Evolutionary conservation across 2,797 vertebrate genomes (phyloP).

Genomic region (Myotis pilosus): DNA sequence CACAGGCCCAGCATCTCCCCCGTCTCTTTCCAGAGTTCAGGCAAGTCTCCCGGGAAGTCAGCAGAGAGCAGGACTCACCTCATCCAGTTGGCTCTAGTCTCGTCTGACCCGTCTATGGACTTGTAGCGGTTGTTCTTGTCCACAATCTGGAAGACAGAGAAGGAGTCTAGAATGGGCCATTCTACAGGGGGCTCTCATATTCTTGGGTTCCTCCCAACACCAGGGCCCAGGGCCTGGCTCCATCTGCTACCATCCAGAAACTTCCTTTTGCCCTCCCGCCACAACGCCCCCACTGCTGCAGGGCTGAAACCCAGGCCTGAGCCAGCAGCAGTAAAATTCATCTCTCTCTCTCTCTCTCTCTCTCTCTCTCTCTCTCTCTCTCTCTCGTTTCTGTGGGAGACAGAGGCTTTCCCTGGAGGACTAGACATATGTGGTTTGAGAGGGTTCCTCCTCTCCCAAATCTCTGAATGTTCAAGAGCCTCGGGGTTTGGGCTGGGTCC

Average conservation of each 20-base stretch:
- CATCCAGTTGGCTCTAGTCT: constrained; percentile 98
- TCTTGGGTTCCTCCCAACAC: neutral
- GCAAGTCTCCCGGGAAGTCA: constrained; percentile 23
- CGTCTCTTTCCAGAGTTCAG: neutral
- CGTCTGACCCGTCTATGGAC: constrained; percentile 94
- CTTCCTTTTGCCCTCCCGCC: neutral
- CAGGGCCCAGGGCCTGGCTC: neutral
- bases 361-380: no score
- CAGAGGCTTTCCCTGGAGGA: neutral
- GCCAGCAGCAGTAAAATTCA: neutral
- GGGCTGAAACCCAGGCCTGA: neutral
- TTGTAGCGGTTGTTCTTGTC: constrained; percentile 91
- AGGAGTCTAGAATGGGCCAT: neutral
- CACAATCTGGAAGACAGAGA: constrained; percentile 87
- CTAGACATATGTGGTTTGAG: rapidly evolving
- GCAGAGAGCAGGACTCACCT: constrained; percentile 87
- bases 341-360: neutral
- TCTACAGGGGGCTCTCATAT: neutral
- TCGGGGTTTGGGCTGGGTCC: neutral
- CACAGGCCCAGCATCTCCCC: neutral
- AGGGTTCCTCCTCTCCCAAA: neutral
- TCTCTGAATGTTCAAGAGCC: neutral
- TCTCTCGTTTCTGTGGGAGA: neutral
- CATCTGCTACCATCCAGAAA: neutral
- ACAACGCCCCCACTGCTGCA: neutral